These are phyloP conservation scores for Oedothorax gibbosus DNA, from an alignment of 1,140 invertebrate genomes.

Conservation along the genomic window DNA sequence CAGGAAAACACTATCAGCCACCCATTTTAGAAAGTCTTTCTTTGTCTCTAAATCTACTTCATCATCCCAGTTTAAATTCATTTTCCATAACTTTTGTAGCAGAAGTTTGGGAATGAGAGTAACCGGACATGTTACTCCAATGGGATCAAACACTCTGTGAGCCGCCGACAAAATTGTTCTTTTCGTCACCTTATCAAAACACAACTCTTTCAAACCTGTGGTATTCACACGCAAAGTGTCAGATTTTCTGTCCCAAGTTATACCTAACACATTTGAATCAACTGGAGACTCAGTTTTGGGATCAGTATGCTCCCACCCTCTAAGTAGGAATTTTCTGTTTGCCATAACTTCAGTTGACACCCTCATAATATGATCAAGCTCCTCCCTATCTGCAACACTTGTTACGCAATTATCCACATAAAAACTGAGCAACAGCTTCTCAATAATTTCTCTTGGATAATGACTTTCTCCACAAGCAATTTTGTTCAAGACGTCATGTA, in stretches of 20 bases:
- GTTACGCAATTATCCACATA: too few relatives aligned
- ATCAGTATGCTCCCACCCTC: too few relatives aligned
- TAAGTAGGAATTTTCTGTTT: too few relatives aligned
- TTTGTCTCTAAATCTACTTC: conserved; percentile 15
- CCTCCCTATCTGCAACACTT: too few relatives aligned
- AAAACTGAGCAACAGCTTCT: too few relatives aligned
- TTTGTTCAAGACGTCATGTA: too few relatives aligned
- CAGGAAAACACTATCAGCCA: conserved; percentile 3
- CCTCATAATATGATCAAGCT: too few relatives aligned
- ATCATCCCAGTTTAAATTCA: neutral
- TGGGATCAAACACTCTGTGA: conserved; percentile 26
- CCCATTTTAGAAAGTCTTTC: conserved; percentile 21
- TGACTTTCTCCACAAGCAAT: too few relatives aligned
- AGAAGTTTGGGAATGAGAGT: conserved; percentile 12
- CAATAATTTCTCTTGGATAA: too few relatives aligned
- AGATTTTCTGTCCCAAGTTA: neutral
- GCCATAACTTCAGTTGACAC: too few relatives aligned
- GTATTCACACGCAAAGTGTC: conserved; percentile 33
- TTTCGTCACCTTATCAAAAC: conserved; percentile 12
- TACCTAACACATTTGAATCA: conserved; percentile 12
- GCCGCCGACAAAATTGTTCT: conserved; percentile 13
- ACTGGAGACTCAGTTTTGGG: too few relatives aligned
- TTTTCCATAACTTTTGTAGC: neutral
- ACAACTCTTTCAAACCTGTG: neutral
- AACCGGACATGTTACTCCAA: conserved; percentile 32